A percentile compares a stretch with the other conserved stretches of the same genome.
Evolutionary conservation across 2,113 vertebrate species (phyloP).

Genomic region (Mobula hypostoma): DNA sequence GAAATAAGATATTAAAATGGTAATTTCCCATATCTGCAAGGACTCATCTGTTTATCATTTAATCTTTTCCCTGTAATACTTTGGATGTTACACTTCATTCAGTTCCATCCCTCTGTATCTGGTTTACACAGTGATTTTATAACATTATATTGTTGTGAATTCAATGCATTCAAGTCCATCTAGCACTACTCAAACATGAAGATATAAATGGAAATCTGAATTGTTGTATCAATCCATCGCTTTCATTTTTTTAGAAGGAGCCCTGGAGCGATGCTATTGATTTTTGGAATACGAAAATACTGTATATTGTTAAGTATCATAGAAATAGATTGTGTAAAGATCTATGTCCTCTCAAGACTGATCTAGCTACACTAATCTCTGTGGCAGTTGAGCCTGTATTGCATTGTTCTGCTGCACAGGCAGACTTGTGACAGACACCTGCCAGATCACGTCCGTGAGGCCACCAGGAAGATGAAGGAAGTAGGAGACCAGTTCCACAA

Average conservation of each 20-base stretch:
- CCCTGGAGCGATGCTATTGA: background rate
- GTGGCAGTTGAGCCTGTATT: background rate
- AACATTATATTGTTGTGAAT: background rate
- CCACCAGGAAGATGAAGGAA: no score
- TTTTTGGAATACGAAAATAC: background rate
- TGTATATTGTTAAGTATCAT: background rate
- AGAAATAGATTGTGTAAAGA: background rate
- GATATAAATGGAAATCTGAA: background rate
- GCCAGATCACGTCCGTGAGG: no score
- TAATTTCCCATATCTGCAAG: background rate
- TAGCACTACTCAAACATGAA: background rate
- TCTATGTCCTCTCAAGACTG: background rate
- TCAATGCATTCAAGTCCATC: background rate
- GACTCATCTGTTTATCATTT: background rate
- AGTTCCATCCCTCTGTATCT: background rate
- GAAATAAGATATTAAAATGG: background rate
- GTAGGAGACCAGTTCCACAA: no score
- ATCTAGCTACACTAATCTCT: background rate
- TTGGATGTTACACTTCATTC: background rate
- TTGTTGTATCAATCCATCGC: background rate
- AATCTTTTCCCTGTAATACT: background rate
- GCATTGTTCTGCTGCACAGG: background rate
- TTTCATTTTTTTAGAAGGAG: background rate
- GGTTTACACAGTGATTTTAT: background rate
- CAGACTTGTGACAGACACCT: background rate